These are phyloP conservation scores for Mormyrus proboscirostris DNA, from an alignment of 2,797 vertebrate genomes.

Conservation along the genomic window DNA sequence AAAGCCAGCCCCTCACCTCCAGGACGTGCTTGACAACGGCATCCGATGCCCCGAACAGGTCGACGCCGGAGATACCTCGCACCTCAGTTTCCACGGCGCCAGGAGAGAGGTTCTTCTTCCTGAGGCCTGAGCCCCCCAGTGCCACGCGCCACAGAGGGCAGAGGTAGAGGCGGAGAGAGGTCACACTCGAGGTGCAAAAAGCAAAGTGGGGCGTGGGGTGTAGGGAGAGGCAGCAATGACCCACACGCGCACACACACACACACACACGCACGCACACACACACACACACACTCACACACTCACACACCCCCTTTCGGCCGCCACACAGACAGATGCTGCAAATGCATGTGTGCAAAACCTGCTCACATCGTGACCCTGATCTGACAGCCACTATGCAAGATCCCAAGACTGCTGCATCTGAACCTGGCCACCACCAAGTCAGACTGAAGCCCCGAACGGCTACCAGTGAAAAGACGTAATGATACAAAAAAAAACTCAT, in stretches of 20 bases:
- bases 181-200: slow-evolving; percentile 43
- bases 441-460: neutral
- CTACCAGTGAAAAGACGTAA: neutral
- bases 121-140: slow-evolving; percentile 72
- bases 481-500: neutral
- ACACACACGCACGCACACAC: slow-evolving; percentile 4
- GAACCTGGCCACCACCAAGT: neutral
- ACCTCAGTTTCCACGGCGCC: slow-evolving; percentile 90
- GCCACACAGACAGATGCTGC: slow-evolving; percentile 44
- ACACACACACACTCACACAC: neutral
- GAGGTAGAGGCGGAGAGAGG: slow-evolving; percentile 46
- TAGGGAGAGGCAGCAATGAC: slow-evolving; percentile 13
- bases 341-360: slow-evolving; percentile 45
- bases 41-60: slow-evolving; percentile 88
- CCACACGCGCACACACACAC: neutral
- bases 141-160: slow-evolving; percentile 48
- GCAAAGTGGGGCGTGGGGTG: slow-evolving; percentile 24
- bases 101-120: slow-evolving; percentile 95
- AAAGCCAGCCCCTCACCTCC: slow-evolving; percentile 65
- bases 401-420: neutral
- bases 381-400: slow-evolving; percentile 39
- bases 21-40: slow-evolving; percentile 95
- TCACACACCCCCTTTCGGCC: slow-evolving; percentile 42
- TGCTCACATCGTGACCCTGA: slow-evolving; percentile 31
- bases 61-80: slow-evolving; percentile 86